phyloP scores from a whole-genome alignment of 2,888 invertebrate species.

The Mesoligia furuncula region DNA sequence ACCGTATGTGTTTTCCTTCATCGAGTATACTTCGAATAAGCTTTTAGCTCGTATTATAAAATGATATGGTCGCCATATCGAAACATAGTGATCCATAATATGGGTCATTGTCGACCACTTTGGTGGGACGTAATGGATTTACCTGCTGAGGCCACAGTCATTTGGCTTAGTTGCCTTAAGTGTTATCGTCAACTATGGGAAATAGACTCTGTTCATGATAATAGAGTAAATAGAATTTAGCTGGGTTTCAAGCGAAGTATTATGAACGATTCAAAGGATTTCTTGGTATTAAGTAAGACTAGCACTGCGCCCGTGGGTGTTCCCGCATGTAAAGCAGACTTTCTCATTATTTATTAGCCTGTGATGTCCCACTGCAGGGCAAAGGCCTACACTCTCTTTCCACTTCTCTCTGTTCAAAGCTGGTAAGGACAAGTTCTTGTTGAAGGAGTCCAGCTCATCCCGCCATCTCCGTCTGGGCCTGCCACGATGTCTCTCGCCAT shows the following conservation, averaged over 20 bases:
- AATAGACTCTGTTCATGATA: background rate
- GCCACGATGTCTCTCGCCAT: no score
- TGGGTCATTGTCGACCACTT: slow-evolving; percentile 71
- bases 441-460: no score
- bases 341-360: no score
- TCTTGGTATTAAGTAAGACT: background rate
- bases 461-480: no score
- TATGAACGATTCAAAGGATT: background rate
- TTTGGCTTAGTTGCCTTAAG: slow-evolving; percentile 46
- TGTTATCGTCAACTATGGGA: slow-evolving; percentile 42
- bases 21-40: slow-evolving; percentile 28
- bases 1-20: background rate
- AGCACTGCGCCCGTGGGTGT: background rate
- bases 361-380: no score
- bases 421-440: no score
- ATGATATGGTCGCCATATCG: slow-evolving; percentile 54
- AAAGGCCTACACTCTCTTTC: no score
- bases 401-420: no score
- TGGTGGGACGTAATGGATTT: slow-evolving; percentile 63
- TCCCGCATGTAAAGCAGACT: background rate
- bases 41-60: slow-evolving; percentile 65
- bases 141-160: slow-evolving; percentile 59
- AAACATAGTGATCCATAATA: slow-evolving; percentile 64
- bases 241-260: background rate
- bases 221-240: slow-evolving; percentile 1